These are phyloP conservation scores for Setophaga petechia DNA, from an alignment of 2,113 vertebrate genomes.

Conservation along the genomic window DNA sequence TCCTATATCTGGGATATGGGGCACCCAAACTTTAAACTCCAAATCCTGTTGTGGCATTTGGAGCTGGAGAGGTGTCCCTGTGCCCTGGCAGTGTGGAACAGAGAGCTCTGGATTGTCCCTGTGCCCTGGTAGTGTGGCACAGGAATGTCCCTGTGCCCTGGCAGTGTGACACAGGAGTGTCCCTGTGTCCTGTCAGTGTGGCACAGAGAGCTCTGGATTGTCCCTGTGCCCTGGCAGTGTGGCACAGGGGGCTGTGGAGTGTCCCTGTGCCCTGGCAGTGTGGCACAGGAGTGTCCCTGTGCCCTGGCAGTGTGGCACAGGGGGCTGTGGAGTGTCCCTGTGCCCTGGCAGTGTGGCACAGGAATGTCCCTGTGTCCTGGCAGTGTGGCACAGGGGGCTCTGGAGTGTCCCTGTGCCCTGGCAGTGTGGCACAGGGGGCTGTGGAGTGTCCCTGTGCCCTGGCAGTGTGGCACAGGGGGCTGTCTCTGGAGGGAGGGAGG, in stretches of 20 bases:
- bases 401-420: not conserved
- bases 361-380: not conserved
- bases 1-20: accelerated
- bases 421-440: not conserved
- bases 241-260: accelerated
- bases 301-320: not conserved
- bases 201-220: not conserved
- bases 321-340: not conserved
- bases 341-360: not conserved
- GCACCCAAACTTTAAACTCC: not conserved
- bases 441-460: not conserved
- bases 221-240: not conserved
- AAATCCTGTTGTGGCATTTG: accelerated
- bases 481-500: accelerated
- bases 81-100: not conserved
- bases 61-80: not conserved
- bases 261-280: no score
- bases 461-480: not conserved
- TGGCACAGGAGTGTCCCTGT: not conserved
- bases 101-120: not conserved
- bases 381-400: not conserved
- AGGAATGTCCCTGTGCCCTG: no score
- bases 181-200: not conserved
- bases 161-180: not conserved
- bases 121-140: no score